These are phyloP conservation scores for Acanthaster planci DNA, from an alignment of 35 echinoderm and acorn worm species.

Conservation along the genomic window DNA sequence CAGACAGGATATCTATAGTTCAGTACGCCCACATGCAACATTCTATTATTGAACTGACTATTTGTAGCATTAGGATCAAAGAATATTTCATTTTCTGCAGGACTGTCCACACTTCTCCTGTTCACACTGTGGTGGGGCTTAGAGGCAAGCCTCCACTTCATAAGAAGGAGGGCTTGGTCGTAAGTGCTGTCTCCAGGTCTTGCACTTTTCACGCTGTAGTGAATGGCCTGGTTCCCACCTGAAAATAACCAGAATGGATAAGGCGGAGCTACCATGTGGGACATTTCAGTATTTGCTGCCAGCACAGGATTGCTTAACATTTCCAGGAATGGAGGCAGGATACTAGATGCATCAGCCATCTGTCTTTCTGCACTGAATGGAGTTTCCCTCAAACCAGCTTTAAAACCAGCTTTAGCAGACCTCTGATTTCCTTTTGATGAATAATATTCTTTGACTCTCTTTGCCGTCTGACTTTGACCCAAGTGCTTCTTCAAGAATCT, in stretches of 20 bases:
- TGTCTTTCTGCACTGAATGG: too few relatives aligned
- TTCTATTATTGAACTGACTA: background rate
- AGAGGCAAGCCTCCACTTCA: background rate
- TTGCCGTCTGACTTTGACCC: background rate
- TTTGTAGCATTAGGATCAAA: background rate
- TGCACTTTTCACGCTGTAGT: background rate
- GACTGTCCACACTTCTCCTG: background rate
- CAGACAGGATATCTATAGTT: background rate
- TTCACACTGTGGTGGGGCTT: background rate
- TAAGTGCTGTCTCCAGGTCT: background rate
- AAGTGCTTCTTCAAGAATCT: background rate
- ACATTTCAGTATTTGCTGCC: too few relatives aligned
- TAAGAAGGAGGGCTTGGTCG: background rate
- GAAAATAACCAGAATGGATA: too few relatives aligned
- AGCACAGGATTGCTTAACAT: too few relatives aligned
- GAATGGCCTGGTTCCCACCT: too few relatives aligned
- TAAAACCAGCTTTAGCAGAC: too few relatives aligned
- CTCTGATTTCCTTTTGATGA: too few relatives aligned
- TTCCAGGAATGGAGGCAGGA: too few relatives aligned
- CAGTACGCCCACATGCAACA: background rate
- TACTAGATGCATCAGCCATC: too few relatives aligned
- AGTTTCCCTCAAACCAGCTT: too few relatives aligned
- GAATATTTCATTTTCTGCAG: background rate
- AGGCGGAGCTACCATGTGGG: too few relatives aligned
- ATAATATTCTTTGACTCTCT: background rate